These are phyloP conservation scores for Ophiothrix spiculata DNA, from an alignment of 35 echinoderm and acorn worm genomes.

Conservation along the genomic window DNA sequence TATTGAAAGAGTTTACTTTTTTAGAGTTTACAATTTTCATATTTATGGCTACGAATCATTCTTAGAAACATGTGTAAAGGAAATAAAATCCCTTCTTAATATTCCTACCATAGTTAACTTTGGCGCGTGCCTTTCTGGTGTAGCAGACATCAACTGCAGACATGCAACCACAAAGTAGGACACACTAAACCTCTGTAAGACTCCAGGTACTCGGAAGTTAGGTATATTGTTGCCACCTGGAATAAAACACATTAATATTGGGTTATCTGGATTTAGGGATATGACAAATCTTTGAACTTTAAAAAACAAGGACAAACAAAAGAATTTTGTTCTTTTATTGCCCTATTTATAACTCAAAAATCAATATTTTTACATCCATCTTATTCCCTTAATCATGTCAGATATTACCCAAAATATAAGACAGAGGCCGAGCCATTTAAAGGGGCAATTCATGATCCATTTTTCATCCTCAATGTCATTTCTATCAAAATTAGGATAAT, in stretches of 20 bases:
- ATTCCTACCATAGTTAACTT: neutral
- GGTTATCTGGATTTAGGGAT: no score
- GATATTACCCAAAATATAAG: no score
- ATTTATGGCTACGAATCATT: neutral
- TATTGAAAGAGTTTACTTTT: neutral
- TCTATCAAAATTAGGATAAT: no score
- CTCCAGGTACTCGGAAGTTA: constrained; percentile 75
- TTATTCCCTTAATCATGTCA: no score
- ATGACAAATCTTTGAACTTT: neutral
- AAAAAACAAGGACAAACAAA: neutral
- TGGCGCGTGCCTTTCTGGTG: constrained; percentile 21
- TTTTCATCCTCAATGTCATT: no score
- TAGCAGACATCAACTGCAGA: constrained; percentile 62
- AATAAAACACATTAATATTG: no score
- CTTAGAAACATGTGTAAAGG: neutral
- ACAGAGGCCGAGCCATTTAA: no score
- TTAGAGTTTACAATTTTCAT: neutral
- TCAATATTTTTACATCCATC: no score
- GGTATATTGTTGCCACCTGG: constrained; percentile 58
- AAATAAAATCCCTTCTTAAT: no score
- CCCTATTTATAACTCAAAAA: no score
- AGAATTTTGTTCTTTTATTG: no score
- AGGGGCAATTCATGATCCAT: no score
- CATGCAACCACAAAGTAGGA: constrained; percentile 82
- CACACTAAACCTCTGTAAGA: constrained; percentile 66